Base-by-base conservation (phyloP, 2,888 invertebrate genomes). In the Poecilus cupreus region DNA sequence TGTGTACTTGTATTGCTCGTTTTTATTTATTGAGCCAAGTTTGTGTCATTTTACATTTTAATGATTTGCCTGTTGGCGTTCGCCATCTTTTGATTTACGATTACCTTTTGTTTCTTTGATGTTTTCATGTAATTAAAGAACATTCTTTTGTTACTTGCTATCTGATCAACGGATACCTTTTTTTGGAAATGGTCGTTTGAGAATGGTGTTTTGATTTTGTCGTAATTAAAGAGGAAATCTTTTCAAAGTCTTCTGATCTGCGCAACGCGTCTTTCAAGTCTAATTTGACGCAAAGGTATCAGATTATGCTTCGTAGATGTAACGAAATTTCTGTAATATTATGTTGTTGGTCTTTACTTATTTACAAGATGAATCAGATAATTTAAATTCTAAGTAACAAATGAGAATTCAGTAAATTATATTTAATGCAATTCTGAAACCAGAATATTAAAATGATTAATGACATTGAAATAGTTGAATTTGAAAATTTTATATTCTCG, bases 61-160 rank as follows among this genome's bases (percentile, higher is more conserved):
- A 74, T 74, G 49, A 74, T 74, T 74, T 46, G 10, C 22, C 24
- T 13, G 24, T 32, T 13, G 18, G 39, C 43, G 24, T 32, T 13
- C 39, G 39, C 43, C 39, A 49, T 74, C 51, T 74, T 72, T 49
- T 24, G 49, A 60, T 60, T 60, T 22, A 60, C 26, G 24, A 74
- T 74, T 74, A 74, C 74, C 20, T 46, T 39, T 32, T 57, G 16
- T 77, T 77, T 57, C 39, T 77, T 77, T 77, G 76, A 77, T 77
- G 57, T 76, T 57, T 37, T 54, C 32, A 20, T 76, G 39, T 57
- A 77, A 77, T 77, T 77, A 77, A 77, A 77, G 60, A 51, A 60
- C 72, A 32, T 77, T 77, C 57, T 57, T 77, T 77, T 77, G 39
- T 51, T 76, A 51, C 51, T 24, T 16, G 11, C 37, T 68, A 39